Conservation (phyloP, 2,888 invertebrate species). For the Micoletzkya japonica region DNA sequence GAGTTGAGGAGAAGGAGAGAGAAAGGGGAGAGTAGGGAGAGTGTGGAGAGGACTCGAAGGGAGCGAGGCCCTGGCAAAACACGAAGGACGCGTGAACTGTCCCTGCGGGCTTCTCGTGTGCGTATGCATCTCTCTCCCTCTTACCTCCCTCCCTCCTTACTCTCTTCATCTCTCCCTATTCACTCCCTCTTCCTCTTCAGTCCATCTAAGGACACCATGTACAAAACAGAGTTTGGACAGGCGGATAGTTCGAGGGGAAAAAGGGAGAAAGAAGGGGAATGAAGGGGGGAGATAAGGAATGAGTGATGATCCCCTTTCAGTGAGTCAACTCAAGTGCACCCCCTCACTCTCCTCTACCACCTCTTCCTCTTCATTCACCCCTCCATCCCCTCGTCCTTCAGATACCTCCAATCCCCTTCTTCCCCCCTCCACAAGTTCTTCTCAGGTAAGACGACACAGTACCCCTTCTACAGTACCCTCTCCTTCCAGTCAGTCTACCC, state of each 20-base stretch:
- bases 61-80: too few relatives aligned
- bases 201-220: background rate
- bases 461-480: background rate
- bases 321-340: constrained; percentile 4
- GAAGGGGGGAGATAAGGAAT: background rate
- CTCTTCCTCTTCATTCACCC: background rate
- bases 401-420: background rate
- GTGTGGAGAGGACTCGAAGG: too few relatives aligned
- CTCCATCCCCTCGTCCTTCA: background rate
- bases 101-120: too few relatives aligned
- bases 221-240: too few relatives aligned
- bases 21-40: too few relatives aligned
- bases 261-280: background rate
- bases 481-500: constrained; percentile 11
- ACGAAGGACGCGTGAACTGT: too few relatives aligned
- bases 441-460: too few relatives aligned
- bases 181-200: background rate
- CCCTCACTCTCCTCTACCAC: background rate
- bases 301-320: constrained; percentile 4
- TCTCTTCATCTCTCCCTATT: background rate
- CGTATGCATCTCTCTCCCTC: too few relatives aligned
- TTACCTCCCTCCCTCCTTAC: background rate
- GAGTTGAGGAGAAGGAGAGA: too few relatives aligned
- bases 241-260: background rate
- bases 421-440: too few relatives aligned